Evolutionary conservation across 2,888 invertebrate genomes (phyloP), one percentile per base, ranked within the genome.

Genomic region (Meteorus colon): DNA sequence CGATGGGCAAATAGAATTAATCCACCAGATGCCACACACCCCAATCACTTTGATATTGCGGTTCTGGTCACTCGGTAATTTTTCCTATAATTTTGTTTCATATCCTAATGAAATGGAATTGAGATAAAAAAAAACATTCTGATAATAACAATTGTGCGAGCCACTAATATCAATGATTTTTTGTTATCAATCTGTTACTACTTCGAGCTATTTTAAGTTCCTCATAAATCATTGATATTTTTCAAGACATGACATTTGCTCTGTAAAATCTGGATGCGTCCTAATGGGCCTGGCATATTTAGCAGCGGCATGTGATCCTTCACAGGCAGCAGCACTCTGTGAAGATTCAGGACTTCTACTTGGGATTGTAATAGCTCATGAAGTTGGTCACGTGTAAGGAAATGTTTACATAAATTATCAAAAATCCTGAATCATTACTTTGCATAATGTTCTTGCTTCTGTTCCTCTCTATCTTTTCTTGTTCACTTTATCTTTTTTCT

Each of bases 261-360:
- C 83, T 29, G 77, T 80, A 8, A 74, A 51, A 3, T 74, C 80
- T 76, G 81, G 82, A 81, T 92, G 89, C 91, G 94, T 94, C 87
- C 96, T 97, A 1, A 91, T 97, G 84, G 97, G 97, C 37, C 93
- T 97, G 84, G 97, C 97, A 45, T 96, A 96, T 90, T 95, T 97
- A 81, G 95, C 95, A 0, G 96, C 96, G 70, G 96, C 97, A 94
- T 97, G 97, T 90, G 95, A 95, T 87, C 93, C 95, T 5, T 93
- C 94, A 84, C 92, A 94, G 81, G 96, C 96, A 86, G 97, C 97
- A 88, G 96, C 95, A 86, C 95, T 97, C 85, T 97, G 96, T 89
- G 96, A 97, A 90, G 97, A 97, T 91, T 95, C 95, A 87, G 97
- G 97, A 80, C 94, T 97, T 81, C 94, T 95, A 87, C 91, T 97